phyloP scores from a whole-genome alignment of 2,888 invertebrate species.

The Notodonta ziczac region DNA sequence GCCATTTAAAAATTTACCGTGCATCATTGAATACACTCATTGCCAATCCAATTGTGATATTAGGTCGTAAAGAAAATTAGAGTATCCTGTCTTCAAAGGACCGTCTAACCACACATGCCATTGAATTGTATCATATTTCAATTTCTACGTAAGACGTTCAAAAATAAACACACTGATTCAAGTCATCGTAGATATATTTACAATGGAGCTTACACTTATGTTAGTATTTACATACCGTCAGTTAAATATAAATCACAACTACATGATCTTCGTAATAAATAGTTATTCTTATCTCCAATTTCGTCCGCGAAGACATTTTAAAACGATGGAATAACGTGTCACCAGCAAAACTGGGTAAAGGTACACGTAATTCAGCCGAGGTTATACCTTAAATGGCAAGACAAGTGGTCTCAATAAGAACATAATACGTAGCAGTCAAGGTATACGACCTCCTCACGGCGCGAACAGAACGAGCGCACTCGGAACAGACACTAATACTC shows the following conservation, averaged over 20 bases:
- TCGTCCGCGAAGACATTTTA: constrained; percentile 87
- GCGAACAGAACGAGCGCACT: constrained; percentile 65
- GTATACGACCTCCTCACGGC: constrained; percentile 65
- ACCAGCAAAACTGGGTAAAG: constrained; percentile 75
- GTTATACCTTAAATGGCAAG: constrained; percentile 76
- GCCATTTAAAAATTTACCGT: too few relatives aligned
- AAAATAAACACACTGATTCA: constrained; percentile 39
- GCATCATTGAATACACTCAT: too few relatives aligned
- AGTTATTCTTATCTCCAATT: constrained; percentile 87
- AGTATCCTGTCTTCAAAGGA: constrained; percentile 22
- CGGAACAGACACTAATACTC: constrained; percentile 69
- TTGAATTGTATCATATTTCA: constrained; percentile 31
- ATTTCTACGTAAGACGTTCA: constrained; percentile 27
- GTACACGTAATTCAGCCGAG: constrained; percentile 71
- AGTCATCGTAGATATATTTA: constrained; percentile 39
- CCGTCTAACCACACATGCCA: constrained; percentile 15
- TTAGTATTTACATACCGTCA: constrained; percentile 41
- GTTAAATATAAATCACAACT: constrained; percentile 86
- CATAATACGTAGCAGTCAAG: constrained; percentile 74
- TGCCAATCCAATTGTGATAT: too few relatives aligned
- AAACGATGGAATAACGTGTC: constrained; percentile 56
- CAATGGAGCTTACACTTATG: constrained; percentile 22
- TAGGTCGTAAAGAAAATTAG: too few relatives aligned
- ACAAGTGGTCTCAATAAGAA: constrained; percentile 70
- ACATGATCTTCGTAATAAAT: constrained; percentile 87